A percentile compares a stretch with the other conserved stretches of the same genome.
Conservation (phyloP, 64 coral and sea anemone genomes). For the Actinia equina region DNA sequence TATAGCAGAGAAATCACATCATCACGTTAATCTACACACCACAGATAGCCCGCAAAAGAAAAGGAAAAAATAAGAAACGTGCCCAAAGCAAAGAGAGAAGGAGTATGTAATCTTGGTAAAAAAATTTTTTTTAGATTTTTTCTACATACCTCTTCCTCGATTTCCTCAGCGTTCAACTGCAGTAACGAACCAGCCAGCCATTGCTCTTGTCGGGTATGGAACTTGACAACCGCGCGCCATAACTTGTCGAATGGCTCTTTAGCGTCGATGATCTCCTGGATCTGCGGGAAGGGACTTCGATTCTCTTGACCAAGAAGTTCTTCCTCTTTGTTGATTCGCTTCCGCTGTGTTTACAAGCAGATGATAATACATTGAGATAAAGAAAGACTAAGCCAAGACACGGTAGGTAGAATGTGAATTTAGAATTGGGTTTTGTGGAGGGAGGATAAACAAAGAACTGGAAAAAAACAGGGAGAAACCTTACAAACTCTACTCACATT, state of each 20-base stretch:
- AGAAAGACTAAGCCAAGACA: too few relatives aligned
- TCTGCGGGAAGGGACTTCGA: slow-evolving; percentile 75
- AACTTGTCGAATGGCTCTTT: slow-evolving; percentile 97
- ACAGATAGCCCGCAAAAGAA: too few relatives aligned
- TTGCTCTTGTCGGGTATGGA: slow-evolving; percentile 71
- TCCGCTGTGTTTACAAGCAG: slow-evolving; percentile 44
- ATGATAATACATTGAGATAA: not conserved
- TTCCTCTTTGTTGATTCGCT: slow-evolving; percentile 93
- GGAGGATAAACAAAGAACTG: too few relatives aligned
- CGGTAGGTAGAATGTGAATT: too few relatives aligned
- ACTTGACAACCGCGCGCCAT: slow-evolving; percentile 86
- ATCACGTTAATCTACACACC: too few relatives aligned
- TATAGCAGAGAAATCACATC: too few relatives aligned
- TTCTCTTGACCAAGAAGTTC: slow-evolving; percentile 69
- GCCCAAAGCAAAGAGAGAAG: too few relatives aligned
- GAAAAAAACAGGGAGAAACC: too few relatives aligned
- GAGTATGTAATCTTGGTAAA: too few relatives aligned
- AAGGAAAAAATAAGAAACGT: too few relatives aligned
- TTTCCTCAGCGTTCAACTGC: slow-evolving; percentile 85
- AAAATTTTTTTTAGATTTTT: not conserved
- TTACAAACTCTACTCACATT: too few relatives aligned
- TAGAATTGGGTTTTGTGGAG: too few relatives aligned
- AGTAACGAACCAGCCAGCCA: slow-evolving; percentile 78
- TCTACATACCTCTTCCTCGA: slow-evolving; percentile 86
- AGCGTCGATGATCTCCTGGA: slow-evolving; percentile 87